Percentiles rank a stretch among this genome's conserved stretches.
Conservation (phyloP, 2,113 vertebrate genomes). For the Loxodonta africana region DNA sequence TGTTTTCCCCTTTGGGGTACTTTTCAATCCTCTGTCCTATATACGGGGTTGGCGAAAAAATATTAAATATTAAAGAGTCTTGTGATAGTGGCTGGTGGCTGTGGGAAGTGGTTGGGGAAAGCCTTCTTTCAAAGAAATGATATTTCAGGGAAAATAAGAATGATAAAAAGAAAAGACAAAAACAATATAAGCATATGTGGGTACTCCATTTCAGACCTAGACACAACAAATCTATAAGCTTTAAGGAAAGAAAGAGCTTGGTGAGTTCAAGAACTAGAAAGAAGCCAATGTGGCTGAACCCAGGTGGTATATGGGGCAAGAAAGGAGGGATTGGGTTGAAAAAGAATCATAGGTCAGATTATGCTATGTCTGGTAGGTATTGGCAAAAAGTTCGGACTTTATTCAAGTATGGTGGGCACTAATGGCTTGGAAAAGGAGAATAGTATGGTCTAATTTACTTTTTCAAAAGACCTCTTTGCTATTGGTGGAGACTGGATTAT, state of each 20-base stretch:
- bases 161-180: background rate
- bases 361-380: background rate
- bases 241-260: background rate
- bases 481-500: background rate
- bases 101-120: background rate
- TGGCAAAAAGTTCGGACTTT: background rate
- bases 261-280: background rate
- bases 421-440: background rate
- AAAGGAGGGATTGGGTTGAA: background rate
- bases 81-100: background rate
- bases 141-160: background rate
- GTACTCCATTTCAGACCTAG: background rate
- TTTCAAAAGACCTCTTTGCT: constrained; percentile 16
- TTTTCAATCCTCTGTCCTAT: background rate
- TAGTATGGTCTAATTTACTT: background rate
- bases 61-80: background rate
- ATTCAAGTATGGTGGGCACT: background rate
- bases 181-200: background rate
- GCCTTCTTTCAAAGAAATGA: background rate
- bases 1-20: background rate
- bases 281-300: background rate
- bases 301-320: background rate
- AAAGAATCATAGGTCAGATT: background rate
- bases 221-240: background rate
- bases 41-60: background rate